Evolutionary conservation across 2,888 invertebrate genomes (phyloP).

Genomic region (Lomographa bimaculata): DNA sequence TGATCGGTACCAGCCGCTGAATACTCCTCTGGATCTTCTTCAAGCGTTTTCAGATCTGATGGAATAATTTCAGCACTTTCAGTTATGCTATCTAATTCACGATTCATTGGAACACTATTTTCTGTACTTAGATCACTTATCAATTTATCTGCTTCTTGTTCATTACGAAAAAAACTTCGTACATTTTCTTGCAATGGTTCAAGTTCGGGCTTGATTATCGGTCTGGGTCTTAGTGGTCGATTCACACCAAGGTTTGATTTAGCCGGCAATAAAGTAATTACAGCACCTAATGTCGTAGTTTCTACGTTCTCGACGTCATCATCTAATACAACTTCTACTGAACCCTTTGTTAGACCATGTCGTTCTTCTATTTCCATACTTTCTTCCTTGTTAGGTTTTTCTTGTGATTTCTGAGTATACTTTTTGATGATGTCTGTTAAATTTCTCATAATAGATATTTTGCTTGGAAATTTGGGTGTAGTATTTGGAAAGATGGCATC

Average conservation of each 20-base stretch:
- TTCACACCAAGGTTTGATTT: constrained; percentile 91
- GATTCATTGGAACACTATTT: constrained; percentile 45
- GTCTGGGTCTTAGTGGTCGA: constrained; percentile 87
- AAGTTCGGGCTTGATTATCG: constrained; percentile 68
- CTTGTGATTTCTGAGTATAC: constrained; percentile 74
- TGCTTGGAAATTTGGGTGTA: constrained; percentile 69
- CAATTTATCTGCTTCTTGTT: constrained; percentile 51
- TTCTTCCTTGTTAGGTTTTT: constrained; percentile 38
- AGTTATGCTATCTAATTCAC: constrained; percentile 41
- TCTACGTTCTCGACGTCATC: constrained; percentile 65
- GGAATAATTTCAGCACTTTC: constrained; percentile 49
- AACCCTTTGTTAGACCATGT: constrained; percentile 60
- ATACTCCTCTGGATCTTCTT: constrained; percentile 37
- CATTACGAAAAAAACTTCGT: constrained; percentile 60
- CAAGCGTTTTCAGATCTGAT: constrained; percentile 35
- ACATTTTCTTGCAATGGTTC: constrained; percentile 58
- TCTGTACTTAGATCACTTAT: constrained; percentile 57
- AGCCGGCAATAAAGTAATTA: constrained; percentile 88
- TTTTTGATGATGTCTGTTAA: constrained; percentile 86
- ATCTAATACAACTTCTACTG: constrained; percentile 72
- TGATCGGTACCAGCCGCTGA: constrained; percentile 46
- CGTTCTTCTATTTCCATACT: constrained; percentile 50
- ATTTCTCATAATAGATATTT: constrained; percentile 81
- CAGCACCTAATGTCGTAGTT: constrained; percentile 58
- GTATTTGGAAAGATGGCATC: constrained; percentile 70